Conservation (phyloP, 2,888 invertebrate genomes). For the Leptinotarsa peninsularis region DNA sequence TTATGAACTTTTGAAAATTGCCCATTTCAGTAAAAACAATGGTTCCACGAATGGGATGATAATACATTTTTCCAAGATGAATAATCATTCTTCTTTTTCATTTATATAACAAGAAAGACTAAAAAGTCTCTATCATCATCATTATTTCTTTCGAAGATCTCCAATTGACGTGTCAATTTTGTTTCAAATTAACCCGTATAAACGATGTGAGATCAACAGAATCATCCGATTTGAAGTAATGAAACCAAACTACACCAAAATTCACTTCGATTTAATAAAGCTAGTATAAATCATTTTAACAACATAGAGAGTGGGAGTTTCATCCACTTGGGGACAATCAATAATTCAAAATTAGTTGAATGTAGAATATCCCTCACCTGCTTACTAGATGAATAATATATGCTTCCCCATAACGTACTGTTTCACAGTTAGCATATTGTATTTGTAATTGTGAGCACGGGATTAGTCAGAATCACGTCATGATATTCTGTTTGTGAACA, state of each 20-base stretch:
- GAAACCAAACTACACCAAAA: background rate
- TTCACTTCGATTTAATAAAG: constrained; percentile 34
- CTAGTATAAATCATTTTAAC: constrained; percentile 40
- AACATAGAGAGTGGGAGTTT: constrained; percentile 36
- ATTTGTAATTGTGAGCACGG: no score
- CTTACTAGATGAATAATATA: constrained; percentile 38
- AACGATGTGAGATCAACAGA: background rate
- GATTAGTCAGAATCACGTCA: no score
- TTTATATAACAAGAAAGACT: no score
- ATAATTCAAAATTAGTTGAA: constrained; percentile 41
- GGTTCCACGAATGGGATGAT: no score
- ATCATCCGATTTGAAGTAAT: background rate
- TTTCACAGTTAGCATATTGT: background rate
- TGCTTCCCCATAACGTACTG: constrained; percentile 23
- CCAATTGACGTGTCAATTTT: background rate
- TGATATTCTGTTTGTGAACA: no score
- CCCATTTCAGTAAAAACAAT: no score
- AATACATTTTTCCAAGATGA: no score
- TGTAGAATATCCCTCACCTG: constrained; percentile 38
- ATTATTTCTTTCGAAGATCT: no score
- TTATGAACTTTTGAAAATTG: no score
- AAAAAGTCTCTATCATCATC: no score
- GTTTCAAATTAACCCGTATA: background rate
- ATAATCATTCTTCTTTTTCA: no score
- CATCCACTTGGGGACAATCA: constrained; percentile 37